Evolutionary conservation across 1,140 invertebrate genomes (phyloP).

Genomic region (Formica selysi): DNA sequence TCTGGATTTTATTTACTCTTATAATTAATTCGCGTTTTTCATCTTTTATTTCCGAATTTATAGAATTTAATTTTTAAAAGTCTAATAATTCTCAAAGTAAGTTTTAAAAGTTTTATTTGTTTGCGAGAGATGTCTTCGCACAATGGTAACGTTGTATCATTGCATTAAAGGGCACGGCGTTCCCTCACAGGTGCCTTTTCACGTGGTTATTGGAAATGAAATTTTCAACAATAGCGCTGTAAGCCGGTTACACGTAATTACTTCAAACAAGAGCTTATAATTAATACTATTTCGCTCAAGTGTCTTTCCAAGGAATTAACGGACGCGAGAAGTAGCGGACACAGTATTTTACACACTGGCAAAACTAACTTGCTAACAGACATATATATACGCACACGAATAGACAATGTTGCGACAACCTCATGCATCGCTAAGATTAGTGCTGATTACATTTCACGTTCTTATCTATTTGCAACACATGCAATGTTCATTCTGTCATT

Average conservation of each 20-base stretch:
- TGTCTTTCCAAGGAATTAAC: conserved; percentile 1
- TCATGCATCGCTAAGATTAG: conserved; percentile 45
- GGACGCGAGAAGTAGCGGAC: conserved; percentile 1
- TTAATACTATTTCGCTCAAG: conserved; percentile 49
- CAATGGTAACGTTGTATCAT: background rate
- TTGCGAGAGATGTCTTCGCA: background rate
- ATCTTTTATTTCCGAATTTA: background rate
- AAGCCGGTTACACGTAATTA: conserved; percentile 54
- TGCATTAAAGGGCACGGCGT: background rate
- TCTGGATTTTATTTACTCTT: background rate
- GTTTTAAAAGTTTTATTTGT: background rate
- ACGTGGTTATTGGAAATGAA: conserved; percentile 50
- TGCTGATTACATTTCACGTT: conserved; percentile 66
- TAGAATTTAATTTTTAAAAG: background rate
- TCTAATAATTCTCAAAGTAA: conserved; percentile 4
- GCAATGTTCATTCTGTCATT: conserved; percentile 27
- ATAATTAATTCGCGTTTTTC: too few species aligned
- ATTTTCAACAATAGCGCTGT: conserved; percentile 32
- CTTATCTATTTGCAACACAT: conserved; percentile 45
- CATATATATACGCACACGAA: background rate
- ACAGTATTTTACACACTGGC: background rate
- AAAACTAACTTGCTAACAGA: background rate
- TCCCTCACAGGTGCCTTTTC: conserved; percentile 22
- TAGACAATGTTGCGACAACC: background rate
- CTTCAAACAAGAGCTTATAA: conserved; percentile 48